These are phyloP conservation scores for Apamea anceps DNA, from an alignment of 2,888 invertebrate genomes.

Conservation along the genomic window DNA sequence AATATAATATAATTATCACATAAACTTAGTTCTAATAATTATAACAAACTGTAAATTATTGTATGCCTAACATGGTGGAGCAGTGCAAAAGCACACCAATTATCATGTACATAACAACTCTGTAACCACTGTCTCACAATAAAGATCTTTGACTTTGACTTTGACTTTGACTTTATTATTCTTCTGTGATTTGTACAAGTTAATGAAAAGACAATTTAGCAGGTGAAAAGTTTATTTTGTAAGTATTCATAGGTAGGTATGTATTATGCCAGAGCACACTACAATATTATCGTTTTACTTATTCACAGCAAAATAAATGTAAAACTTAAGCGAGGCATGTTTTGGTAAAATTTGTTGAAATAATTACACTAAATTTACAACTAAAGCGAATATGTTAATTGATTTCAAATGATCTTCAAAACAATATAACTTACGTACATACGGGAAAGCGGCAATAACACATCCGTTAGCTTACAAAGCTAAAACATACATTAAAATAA, in stretches of 20 bases:
- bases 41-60: no score
- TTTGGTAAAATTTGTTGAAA: constrained; percentile 89
- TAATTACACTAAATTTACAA: constrained; percentile 79
- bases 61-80: no score
- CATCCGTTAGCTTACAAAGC: constrained; percentile 63
- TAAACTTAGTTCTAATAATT: no score
- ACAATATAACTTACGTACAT: constrained; percentile 50
- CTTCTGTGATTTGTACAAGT: neutral
- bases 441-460: constrained; percentile 59
- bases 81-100: no score
- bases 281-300: constrained; percentile 79
- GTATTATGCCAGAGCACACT: constrained; percentile 88
- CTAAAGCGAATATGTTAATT: constrained; percentile 70
- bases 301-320: constrained; percentile 83
- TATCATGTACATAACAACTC: no score
- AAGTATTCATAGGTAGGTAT: constrained; percentile 76
- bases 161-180: no score
- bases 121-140: no score
- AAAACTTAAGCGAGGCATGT: constrained; percentile 89
- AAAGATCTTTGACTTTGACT: no score
- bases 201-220: constrained; percentile 69
- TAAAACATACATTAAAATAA: constrained; percentile 63
- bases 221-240: constrained; percentile 86
- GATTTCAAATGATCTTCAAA: constrained; percentile 54
- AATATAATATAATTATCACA: no score